phyloP scores from a whole-genome alignment of 2,888 invertebrate genomes.

The Drosophila crucigera region DNA sequence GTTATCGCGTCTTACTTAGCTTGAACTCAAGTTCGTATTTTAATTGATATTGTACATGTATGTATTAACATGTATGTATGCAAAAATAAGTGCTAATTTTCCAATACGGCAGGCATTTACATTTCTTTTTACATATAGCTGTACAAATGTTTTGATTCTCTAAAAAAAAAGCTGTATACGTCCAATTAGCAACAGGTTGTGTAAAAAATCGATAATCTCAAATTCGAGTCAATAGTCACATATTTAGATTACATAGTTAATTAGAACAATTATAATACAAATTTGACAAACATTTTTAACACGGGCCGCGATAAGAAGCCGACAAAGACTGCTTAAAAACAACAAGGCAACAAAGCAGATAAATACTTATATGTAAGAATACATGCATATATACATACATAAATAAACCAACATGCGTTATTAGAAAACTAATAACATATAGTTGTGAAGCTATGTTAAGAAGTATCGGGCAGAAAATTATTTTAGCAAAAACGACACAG shows the following conservation, averaged over 20 bases:
- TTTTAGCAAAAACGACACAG: constrained; percentile 53
- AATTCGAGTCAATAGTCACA: constrained; percentile 30
- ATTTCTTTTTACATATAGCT: neutral
- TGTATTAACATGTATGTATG: neutral
- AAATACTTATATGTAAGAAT: constrained; percentile 11
- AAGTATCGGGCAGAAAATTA: constrained; percentile 28
- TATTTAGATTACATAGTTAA: constrained; percentile 35
- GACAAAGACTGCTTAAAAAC: constrained; percentile 11
- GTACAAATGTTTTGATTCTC: neutral
- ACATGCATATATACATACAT: neutral
- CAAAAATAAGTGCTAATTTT: neutral
- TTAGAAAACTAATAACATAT: neutral
- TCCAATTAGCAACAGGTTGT: constrained; percentile 53
- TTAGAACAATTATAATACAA: constrained; percentile 66
- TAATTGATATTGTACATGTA: neutral
- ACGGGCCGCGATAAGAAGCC: constrained; percentile 37
- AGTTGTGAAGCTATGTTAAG: constrained; percentile 27
- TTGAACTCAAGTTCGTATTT: neutral
- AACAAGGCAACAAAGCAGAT: constrained; percentile 26
- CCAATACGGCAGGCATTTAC: neutral
- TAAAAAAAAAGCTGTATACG: constrained; percentile 5
- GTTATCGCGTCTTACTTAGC: neutral
- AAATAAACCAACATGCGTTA: neutral
- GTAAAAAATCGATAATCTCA: constrained; percentile 37
- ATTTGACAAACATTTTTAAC: constrained; percentile 45